Evolutionary conservation across 1,140 invertebrate species (phyloP).

Genomic region (Phenacoccus solenopsis): DNA sequence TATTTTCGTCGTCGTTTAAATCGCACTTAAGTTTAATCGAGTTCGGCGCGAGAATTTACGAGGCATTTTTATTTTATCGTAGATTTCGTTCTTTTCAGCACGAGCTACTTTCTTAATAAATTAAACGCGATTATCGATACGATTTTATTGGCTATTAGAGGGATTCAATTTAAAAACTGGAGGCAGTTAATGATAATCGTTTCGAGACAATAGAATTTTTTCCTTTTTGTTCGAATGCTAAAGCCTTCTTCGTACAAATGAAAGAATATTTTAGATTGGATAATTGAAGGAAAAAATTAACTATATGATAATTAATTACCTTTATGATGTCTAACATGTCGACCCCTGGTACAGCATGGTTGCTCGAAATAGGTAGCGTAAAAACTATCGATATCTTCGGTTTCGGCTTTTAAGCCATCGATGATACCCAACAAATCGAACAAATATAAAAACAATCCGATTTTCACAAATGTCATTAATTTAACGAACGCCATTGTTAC

Average conservation of each 20-base stretch:
- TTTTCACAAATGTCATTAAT: background rate
- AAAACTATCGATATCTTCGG: conserved; percentile 16
- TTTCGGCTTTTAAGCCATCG: background rate
- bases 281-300: too few species aligned
- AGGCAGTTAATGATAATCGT: background rate
- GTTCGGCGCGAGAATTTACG: background rate
- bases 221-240: background rate
- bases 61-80: too few species aligned
- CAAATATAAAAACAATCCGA: conserved; percentile 3
- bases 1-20: background rate
- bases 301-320: conserved; percentile 22
- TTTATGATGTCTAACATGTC: conserved; percentile 28
- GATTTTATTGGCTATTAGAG: background rate
- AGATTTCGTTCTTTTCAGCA: background rate
- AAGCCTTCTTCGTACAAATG: background rate
- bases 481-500: background rate
- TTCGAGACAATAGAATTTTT: background rate
- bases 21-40: background rate
- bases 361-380: conserved; percentile 28
- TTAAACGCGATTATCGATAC: background rate
- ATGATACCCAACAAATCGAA: background rate
- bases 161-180: background rate
- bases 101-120: background rate
- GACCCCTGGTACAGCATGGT: conserved; percentile 25
- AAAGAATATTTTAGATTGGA: too few species aligned